Percentiles rank a stretch among this genome's conserved stretches.
phyloP scores from a whole-genome alignment of 2,113 vertebrate species.

The Myrmecophaga tridactyla region DNA sequence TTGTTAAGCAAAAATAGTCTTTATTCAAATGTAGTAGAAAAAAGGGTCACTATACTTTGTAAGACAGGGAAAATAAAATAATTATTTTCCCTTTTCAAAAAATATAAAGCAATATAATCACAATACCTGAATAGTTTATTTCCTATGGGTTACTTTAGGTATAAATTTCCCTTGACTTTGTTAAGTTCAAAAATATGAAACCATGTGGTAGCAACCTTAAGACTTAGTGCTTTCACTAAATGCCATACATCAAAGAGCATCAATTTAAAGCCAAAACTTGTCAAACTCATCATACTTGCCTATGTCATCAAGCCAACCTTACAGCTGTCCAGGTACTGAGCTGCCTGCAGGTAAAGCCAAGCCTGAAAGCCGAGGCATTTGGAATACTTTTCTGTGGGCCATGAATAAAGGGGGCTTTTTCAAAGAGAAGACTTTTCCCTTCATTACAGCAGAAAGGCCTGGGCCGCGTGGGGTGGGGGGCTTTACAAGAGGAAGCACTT shows the following conservation, averaged over 20 bases:
- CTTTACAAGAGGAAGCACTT: slow-evolving; percentile 75
- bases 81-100: slow-evolving; percentile 82
- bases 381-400: slow-evolving; percentile 64
- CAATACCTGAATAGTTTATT: slow-evolving; percentile 85
- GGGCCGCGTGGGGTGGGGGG: slow-evolving; percentile 65
- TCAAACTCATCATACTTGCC: slow-evolving; percentile 81
- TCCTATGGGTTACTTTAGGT: slow-evolving; percentile 83
- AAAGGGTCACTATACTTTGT: slow-evolving; percentile 85
- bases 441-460: too few relatives aligned
- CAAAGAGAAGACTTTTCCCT: too few relatives aligned
- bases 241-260: slow-evolving; percentile 84
- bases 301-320: slow-evolving; percentile 79
- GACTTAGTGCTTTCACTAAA: slow-evolving; percentile 87
- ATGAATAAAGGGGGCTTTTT: slow-evolving; percentile 53
- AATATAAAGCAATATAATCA: slow-evolving; percentile 88
- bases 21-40: slow-evolving; percentile 90
- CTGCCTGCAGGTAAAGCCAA: slow-evolving; percentile 72
- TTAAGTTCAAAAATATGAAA: slow-evolving; percentile 83
- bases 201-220: slow-evolving; percentile 83
- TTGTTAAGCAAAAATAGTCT: slow-evolving; percentile 89
- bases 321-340: slow-evolving; percentile 46
- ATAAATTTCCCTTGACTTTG: slow-evolving; percentile 76
- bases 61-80: slow-evolving; percentile 86
- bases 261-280: slow-evolving; percentile 78
- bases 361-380: slow-evolving; percentile 58